Base-by-base conservation (phyloP, 2,888 invertebrate species). In the Tetragonula carbonaria region DNA sequence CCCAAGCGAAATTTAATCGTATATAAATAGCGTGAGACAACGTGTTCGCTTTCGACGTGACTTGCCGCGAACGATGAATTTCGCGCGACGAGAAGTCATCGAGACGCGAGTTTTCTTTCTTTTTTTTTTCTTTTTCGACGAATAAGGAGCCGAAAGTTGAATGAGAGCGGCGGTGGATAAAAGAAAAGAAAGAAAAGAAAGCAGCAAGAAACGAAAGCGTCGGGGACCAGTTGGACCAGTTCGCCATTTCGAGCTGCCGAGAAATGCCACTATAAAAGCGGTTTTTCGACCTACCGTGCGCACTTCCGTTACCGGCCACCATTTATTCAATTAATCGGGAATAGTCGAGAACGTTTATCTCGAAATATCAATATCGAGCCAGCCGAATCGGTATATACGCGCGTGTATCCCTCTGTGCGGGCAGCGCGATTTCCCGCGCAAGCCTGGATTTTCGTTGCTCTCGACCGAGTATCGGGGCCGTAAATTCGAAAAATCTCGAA, bases 241-340 rank as follows among this genome's bases (percentile, higher is more conserved):
- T 90, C 86, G 91, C 92, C 92, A 92, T 92, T 88, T 92, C 87
- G 86, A 87, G 82, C 85, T 77, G 73, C 65, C 74, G n/a, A 28
- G 74, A 38, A 78, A 55, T 76, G 63, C 78, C 59, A 57, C 67
- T 51, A 66, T 65, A 66, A 70, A 45, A 76, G 71, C 82, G 71
- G 72, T 63, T 59, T 85, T 66, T 79, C 80, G 33, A 67, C 62
- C 74, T 28, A 51, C 50, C 45, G 45, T 63, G 21, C n/a, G 28
- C 65, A 14, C 65, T 74, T 67, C 62, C 55, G 70, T 66, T 74
- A 78, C 45, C 8, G 45, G 0, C 45, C 45, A 8, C 80, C 80
- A 50, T 72, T 73, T 65, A 38, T 74, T 80, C 62, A 51, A 62
- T 84, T 74, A 74, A 83, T 66, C 45, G 59, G 55, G 21, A 45